Percentiles rank a stretch among this genome's conserved stretches.
These are phyloP conservation scores for Brachyptera risi DNA, from an alignment of 2,888 invertebrate species.

Conservation along the genomic window DNA sequence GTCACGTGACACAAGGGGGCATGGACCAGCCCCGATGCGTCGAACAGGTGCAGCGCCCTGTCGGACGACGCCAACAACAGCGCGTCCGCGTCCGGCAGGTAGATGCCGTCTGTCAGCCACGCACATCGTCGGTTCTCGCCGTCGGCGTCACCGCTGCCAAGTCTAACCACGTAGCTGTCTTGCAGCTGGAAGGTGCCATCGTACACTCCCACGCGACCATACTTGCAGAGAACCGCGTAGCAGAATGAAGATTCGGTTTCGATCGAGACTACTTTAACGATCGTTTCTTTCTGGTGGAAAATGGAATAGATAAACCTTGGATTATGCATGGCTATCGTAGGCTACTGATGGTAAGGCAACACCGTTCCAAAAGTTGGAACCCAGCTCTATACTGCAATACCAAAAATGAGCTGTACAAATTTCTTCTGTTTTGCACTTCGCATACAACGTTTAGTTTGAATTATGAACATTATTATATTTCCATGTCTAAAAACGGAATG, in stretches of 20 bases:
- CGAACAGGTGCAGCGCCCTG: conserved; percentile 56
- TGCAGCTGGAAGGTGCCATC: conserved; percentile 51
- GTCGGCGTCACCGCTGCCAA: not conserved
- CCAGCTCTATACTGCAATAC: too few relatives aligned
- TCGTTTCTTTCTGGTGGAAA: conserved; percentile 51
- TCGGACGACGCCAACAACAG: conserved; percentile 55
- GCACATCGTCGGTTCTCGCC: conserved; percentile 10
- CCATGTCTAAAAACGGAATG: too few relatives aligned
- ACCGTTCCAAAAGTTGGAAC: too few relatives aligned
- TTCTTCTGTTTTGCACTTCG: too few relatives aligned
- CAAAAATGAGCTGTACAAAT: too few relatives aligned
- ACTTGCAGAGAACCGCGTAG: conserved; percentile 55
- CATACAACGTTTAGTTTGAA: too few relatives aligned
- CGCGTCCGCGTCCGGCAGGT: conserved; percentile 53
- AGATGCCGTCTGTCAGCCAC: conserved; percentile 61
- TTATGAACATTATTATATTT: too few relatives aligned
- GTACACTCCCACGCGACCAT: conserved; percentile 58
- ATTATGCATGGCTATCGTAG: not conserved
- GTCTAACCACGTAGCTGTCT: conserved; percentile 29
- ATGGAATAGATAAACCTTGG: not conserved
- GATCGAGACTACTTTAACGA: conserved; percentile 54
- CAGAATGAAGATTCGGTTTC: conserved; percentile 57
- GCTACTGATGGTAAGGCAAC: too few relatives aligned
- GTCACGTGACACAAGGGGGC: conserved; percentile 54
- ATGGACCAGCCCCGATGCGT: conserved; percentile 56